Conservation (phyloP, 2,797 vertebrate species). For the Botia almorhae region DNA sequence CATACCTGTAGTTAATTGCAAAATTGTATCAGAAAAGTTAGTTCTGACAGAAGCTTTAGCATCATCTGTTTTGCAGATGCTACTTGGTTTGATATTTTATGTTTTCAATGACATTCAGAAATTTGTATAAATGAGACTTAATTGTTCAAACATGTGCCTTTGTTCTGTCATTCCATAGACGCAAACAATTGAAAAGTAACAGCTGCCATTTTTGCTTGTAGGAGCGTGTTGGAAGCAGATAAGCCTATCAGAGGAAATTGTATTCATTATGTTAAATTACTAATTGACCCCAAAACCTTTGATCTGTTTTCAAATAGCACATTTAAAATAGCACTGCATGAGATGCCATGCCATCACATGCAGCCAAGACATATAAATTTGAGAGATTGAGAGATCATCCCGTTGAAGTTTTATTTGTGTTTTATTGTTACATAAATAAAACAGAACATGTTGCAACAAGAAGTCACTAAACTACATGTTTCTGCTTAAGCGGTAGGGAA, state of each 20-base stretch:
- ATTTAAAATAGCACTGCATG: neutral
- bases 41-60: no score
- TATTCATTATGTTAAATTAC: slow-evolving; percentile 16
- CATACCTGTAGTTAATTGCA: no score
- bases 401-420: slow-evolving; percentile 4
- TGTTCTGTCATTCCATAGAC: neutral
- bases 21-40: no score
- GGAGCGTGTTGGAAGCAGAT: neutral
- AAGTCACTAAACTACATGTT: neutral
- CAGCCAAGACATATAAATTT: neutral
- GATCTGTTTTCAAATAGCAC: slow-evolving; percentile 15
- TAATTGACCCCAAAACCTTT: slow-evolving; percentile 23
- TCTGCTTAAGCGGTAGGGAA: neutral
- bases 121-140: neutral
- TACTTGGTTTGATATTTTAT: neutral
- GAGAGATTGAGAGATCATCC: neutral
- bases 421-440: slow-evolving; percentile 6
- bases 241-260: neutral
- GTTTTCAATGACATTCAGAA: neutral
- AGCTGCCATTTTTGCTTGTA: neutral
- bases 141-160: neutral
- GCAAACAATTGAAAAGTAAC: neutral
- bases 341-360: neutral
- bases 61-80: no score
- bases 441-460: slow-evolving; percentile 2